phyloP scores from a whole-genome alignment of 2,888 invertebrate genomes.

The Phoenoteleia sp. region DNA sequence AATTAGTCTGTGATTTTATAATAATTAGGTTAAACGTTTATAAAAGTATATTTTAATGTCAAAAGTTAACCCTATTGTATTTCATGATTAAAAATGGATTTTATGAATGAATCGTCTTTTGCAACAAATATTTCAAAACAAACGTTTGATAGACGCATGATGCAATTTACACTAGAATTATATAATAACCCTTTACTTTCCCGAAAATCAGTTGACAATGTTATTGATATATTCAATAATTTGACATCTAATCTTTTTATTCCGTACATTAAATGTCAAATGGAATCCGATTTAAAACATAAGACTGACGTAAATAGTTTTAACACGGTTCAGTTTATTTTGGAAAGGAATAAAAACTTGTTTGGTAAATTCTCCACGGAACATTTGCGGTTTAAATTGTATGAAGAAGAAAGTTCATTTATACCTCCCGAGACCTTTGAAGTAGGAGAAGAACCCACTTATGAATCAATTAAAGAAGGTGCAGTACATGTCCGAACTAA shows the following conservation, averaged over 20 bases:
- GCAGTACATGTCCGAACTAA: background rate
- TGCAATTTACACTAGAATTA: slow-evolving; percentile 55
- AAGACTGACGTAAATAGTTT: background rate
- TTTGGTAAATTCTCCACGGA: slow-evolving; percentile 54
- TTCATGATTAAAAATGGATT: slow-evolving; percentile 4
- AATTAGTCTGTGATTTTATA: too few species aligned
- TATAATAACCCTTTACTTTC: slow-evolving; percentile 54
- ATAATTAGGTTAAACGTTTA: too few species aligned
- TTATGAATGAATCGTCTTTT: too few species aligned
- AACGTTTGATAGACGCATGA: too few species aligned
- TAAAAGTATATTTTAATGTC: too few species aligned
- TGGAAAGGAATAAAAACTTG: slow-evolving; percentile 50
- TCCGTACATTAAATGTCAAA: slow-evolving; percentile 35
- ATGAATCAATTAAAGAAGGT: background rate
- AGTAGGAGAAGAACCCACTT: slow-evolving; percentile 40
- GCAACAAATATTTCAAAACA: slow-evolving; percentile 15
- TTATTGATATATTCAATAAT: slow-evolving; percentile 44
- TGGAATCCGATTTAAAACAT: slow-evolving; percentile 17
- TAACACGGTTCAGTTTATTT: slow-evolving; percentile 44
- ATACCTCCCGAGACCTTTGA: slow-evolving; percentile 43
- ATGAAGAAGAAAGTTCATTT: slow-evolving; percentile 29
- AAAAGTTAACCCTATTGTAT: too few species aligned
- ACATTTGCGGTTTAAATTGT: slow-evolving; percentile 48
- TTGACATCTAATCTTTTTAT: slow-evolving; percentile 41
- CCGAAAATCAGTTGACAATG: slow-evolving; percentile 46